Conservation (phyloP, 2,113 vertebrate genomes). For the Seriola rivoliana region DNA sequence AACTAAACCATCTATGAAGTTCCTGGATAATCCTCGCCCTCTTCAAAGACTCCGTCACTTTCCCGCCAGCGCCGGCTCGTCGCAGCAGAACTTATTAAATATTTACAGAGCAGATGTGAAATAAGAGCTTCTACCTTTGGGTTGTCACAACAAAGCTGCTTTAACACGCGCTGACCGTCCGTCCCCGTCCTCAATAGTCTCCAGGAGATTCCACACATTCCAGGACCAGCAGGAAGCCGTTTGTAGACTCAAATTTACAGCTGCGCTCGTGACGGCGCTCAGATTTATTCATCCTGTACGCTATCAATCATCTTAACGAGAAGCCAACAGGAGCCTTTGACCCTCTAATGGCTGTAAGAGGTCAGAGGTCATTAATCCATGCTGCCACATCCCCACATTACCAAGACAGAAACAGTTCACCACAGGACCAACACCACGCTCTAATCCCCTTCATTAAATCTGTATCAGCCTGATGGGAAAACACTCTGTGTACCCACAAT, state of each 20-base stretch:
- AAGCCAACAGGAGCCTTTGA: neutral
- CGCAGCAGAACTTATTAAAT: conserved; percentile 35
- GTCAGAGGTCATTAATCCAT: conserved; percentile 25
- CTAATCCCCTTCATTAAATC: neutral
- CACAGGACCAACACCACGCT: neutral
- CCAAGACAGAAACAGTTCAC: neutral
- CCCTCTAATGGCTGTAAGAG: neutral
- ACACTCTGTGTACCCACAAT: conserved; percentile 10
- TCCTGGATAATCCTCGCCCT: neutral
- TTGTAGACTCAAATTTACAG: neutral
- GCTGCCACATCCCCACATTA: neutral
- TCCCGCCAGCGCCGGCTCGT: neutral
- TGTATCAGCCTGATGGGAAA: neutral
- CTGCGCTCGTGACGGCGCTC: neutral
- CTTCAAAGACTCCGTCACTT: conserved; percentile 13
- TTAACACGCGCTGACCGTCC: neutral
- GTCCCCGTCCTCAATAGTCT: neutral
- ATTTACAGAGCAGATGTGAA: conserved; percentile 54
- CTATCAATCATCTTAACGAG: conserved; percentile 42
- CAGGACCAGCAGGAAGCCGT: conserved; percentile 12
- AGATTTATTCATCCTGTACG: neutral
- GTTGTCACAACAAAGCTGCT: conserved; percentile 28
- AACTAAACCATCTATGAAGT: neutral
- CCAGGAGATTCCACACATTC: conserved; percentile 26
- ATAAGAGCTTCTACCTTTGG: conserved; percentile 26